A percentile compares a stretch with the other conserved stretches of the same genome.
Evolutionary conservation across 2,888 invertebrate species (phyloP).

Genomic region (Empis stercorea): DNA sequence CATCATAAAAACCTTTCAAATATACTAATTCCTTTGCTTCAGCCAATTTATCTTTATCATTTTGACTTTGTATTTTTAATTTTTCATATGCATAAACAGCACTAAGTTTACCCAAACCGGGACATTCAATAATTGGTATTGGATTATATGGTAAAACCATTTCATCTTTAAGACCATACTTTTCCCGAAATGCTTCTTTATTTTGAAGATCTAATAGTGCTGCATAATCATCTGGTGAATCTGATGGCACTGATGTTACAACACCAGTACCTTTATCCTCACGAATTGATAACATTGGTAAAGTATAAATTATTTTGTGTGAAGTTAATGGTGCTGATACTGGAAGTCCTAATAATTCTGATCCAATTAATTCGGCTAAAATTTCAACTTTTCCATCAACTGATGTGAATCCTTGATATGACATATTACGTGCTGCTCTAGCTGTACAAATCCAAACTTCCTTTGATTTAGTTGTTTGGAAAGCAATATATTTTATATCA

Average conservation of each 20-base stretch:
- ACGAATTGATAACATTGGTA: constrained; percentile 97
- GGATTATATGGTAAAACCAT: constrained; percentile 52
- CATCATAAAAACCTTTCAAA: constrained; percentile 77
- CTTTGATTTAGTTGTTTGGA: constrained; percentile 48
- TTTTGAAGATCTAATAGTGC: constrained; percentile 90
- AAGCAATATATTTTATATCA: constrained; percentile 85
- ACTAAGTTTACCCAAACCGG: constrained; percentile 73
- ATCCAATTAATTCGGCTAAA: constrained; percentile 54
- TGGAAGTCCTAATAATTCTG: constrained; percentile 69
- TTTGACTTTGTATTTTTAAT: constrained; percentile 94
- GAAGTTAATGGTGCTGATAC: constrained; percentile 73
- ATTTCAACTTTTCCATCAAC: constrained; percentile 66
- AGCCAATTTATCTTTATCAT: constrained; percentile 83
- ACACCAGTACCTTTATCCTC: constrained; percentile 97
- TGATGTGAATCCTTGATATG: constrained; percentile 81
- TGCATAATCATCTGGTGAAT: constrained; percentile 97
- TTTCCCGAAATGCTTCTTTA: constrained; percentile 83
- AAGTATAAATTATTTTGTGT: constrained; percentile 74
- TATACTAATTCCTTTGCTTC: constrained; percentile 96
- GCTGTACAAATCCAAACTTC: constrained; percentile 80
- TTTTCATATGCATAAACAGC: constrained; percentile 76
- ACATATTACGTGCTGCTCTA: constrained; percentile 88
- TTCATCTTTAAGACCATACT: constrained; percentile 61
- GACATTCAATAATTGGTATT: constrained; percentile 83
- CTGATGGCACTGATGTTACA: constrained; percentile 96